Conservation (phyloP, 2,888 invertebrate species). For the Malthinus seriepunctatus region DNA sequence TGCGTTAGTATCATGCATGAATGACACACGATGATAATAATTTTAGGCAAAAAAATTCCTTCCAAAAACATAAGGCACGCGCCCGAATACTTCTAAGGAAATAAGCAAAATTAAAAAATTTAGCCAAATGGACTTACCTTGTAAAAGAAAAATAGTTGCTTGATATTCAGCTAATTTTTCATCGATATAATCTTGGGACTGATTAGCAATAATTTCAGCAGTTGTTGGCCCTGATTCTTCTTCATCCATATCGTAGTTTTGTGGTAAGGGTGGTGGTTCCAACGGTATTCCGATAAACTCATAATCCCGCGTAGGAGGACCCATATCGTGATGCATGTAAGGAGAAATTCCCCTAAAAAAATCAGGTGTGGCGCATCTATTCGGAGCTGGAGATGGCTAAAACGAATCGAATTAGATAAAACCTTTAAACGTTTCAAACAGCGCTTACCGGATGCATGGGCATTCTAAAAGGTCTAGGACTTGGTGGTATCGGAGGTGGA, state of each 20-base stretch:
- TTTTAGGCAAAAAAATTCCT: too few relatives aligned
- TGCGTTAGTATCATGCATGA: too few relatives aligned
- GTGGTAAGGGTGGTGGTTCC: conserved; percentile 62
- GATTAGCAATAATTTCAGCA: conserved; percentile 90
- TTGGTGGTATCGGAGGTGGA: conserved; percentile 51
- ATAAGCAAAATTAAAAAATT: too few relatives aligned
- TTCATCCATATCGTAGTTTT: conserved; percentile 60
- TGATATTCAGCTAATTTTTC: conserved; percentile 93
- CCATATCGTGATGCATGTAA: conserved; percentile 46
- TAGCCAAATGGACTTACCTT: conserved; percentile 65
- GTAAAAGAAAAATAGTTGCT: conserved; percentile 85
- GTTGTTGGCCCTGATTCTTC: conserved; percentile 83
- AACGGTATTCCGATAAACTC: conserved; percentile 77
- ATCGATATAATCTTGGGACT: conserved; percentile 93
- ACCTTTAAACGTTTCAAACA: background rate
- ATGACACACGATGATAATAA: too few relatives aligned
- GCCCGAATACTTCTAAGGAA: too few relatives aligned
- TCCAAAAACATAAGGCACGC: too few relatives aligned
- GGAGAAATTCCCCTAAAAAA: conserved; percentile 47
- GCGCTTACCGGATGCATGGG: conserved; percentile 54
- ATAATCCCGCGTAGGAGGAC: conserved; percentile 62
- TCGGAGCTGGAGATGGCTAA: conserved; percentile 60
- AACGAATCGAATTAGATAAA: conserved; percentile 28
- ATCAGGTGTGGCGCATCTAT: conserved; percentile 41
- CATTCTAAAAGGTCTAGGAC: conserved; percentile 52